Evolutionary conservation across 2,113 vertebrate species (phyloP).

Genomic region (Corythaeola cristata): DNA sequence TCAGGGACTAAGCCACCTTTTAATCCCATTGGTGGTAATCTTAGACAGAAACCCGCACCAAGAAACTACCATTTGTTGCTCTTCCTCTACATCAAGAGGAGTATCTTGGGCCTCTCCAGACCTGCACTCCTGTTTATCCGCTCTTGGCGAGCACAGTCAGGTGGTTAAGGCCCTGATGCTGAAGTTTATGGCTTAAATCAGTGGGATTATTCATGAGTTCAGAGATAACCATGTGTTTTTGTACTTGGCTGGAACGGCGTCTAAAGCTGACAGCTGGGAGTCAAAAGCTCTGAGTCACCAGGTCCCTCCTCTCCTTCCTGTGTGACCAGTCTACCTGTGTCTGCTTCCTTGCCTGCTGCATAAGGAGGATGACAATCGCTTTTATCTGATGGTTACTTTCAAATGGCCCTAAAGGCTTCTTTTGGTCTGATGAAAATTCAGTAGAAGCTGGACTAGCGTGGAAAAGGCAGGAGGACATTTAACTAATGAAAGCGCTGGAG

Average conservation of each 20-base stretch:
- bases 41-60: not conserved
- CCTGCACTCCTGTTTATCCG: not conserved
- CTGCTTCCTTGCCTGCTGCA: conserved; percentile 71
- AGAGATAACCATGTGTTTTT: conserved; percentile 58
- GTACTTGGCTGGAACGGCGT: not conserved
- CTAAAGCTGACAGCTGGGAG: conserved; percentile 65
- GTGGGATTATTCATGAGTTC: conserved; percentile 37
- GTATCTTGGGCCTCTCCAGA: not conserved
- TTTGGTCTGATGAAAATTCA: conserved; percentile 66
- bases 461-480: conserved; percentile 25
- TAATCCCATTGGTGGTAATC: not conserved
- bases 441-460: not conserved
- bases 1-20: not conserved
- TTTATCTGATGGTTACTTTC: conserved; percentile 69
- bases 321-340: conserved; percentile 69
- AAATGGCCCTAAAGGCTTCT: conserved; percentile 70
- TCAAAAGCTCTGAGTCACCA: conserved; percentile 68
- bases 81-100: not conserved
- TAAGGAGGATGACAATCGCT: conserved; percentile 60
- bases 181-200: conserved; percentile 44
- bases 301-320: conserved; percentile 67
- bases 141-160: not conserved
- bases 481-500: conserved; percentile 2
- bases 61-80: not conserved
- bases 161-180: not conserved